Conservation (phyloP, 2,888 invertebrate genomes). For the Sepiola atlantica region DNA sequence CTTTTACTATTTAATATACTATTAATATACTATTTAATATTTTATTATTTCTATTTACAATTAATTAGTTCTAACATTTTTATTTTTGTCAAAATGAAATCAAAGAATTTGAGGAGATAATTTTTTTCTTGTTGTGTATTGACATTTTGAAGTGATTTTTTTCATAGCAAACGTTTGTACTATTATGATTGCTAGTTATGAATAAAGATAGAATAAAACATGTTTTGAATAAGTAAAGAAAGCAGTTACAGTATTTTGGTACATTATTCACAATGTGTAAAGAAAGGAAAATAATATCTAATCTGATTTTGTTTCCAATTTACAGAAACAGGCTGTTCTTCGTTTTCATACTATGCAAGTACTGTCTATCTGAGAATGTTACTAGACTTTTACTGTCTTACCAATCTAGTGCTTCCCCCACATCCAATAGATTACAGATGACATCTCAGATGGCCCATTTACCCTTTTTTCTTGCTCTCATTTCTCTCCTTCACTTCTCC, state of each 20-base stretch:
- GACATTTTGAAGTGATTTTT: not conserved
- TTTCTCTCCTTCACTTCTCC: no score
- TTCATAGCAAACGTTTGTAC: not conserved
- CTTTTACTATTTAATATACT: no score
- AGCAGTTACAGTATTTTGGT: not conserved
- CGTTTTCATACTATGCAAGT: not conserved
- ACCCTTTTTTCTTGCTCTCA: no score
- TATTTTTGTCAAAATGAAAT: no score
- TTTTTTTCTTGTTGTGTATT: not conserved
- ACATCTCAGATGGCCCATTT: not conserved
- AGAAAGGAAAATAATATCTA: not conserved
- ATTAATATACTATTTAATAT: no score
- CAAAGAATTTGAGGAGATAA: not conserved
- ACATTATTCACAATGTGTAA: not conserved
- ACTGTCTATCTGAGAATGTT: not conserved
- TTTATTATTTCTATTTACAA: no score
- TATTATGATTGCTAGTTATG: not conserved
- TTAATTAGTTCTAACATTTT: no score
- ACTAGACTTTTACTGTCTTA: not conserved
- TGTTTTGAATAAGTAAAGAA: not conserved
- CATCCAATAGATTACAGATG: constrained; percentile 32
- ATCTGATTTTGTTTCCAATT: not conserved
- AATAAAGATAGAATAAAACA: not conserved
- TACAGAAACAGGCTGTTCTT: not conserved
- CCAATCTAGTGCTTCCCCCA: not conserved